Percentiles rank a stretch among this genome's conserved stretches.
Evolutionary conservation across 2,888 invertebrate species (phyloP).

Genomic region (Drosophila mercatorum): DNA sequence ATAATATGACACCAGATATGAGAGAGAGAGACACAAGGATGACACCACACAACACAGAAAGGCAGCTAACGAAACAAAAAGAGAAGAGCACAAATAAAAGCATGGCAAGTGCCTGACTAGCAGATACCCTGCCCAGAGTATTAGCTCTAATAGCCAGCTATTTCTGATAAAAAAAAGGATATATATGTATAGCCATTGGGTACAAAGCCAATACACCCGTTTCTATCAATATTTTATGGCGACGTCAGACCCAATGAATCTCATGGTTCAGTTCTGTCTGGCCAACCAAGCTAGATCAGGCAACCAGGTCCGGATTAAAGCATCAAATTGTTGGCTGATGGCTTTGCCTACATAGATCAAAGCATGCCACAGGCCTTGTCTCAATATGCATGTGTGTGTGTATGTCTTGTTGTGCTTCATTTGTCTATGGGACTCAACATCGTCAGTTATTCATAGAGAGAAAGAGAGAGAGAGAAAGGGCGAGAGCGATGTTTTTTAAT

Average conservation of each 20-base stretch:
- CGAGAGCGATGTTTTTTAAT: constrained; percentile 63
- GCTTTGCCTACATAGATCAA: constrained; percentile 41
- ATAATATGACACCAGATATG: constrained; percentile 71
- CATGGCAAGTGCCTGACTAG: neutral
- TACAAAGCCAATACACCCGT: neutral
- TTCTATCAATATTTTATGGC: neutral
- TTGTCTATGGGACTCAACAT: constrained; percentile 49
- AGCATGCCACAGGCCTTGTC: constrained; percentile 23
- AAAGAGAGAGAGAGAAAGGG: neutral
- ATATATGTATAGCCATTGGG: too few relatives aligned
- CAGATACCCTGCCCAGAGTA: neutral
- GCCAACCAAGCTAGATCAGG: constrained; percentile 37
- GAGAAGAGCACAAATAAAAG: neutral
- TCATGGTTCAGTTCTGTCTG: constrained; percentile 35
- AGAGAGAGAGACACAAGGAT: constrained; percentile 29
- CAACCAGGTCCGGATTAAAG: constrained; percentile 63
- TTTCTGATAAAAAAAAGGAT: too few relatives aligned
- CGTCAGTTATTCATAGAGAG: constrained; percentile 31
- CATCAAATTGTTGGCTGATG: constrained; percentile 71
- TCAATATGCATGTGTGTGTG: constrained; percentile 11
- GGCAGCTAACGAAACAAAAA: constrained; percentile 13
- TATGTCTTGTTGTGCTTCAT: constrained; percentile 40
- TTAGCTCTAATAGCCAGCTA: too few relatives aligned
- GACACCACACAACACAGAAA: constrained; percentile 5
- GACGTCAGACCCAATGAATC: constrained; percentile 55